Conservation (phyloP, 2,888 invertebrate genomes). For the Liposcelis brunnea region DNA sequence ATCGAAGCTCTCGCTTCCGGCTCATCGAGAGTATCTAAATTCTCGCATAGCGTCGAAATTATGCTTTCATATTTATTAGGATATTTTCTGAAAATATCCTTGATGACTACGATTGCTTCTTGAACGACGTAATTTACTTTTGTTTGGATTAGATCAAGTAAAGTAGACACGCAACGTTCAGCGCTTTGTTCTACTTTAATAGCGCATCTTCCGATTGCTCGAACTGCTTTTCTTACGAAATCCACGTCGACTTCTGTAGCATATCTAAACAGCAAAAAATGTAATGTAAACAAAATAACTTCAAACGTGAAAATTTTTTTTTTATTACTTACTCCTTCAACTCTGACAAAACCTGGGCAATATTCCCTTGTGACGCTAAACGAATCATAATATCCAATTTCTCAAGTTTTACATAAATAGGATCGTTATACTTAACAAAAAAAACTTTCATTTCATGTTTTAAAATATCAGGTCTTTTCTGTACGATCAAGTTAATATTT, state of each 20-base stretch:
- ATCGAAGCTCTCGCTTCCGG: constrained; percentile 97
- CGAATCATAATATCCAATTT: constrained; percentile 99
- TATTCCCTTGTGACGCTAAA: constrained; percentile 92
- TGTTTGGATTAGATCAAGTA: constrained; percentile 94
- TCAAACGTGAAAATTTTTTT: neutral
- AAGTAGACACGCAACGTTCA: constrained; percentile 93
- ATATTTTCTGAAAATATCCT: constrained; percentile 93
- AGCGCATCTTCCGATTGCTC: constrained; percentile 96
- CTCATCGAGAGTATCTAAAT: constrained; percentile 94
- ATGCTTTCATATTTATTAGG: constrained; percentile 99
- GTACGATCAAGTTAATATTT: constrained; percentile 97
- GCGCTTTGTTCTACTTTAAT: constrained; percentile 97
- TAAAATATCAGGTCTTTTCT: constrained; percentile 94
- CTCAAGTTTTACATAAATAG: constrained; percentile 97
- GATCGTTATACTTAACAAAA: constrained; percentile 99
- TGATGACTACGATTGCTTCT: constrained; percentile 98
- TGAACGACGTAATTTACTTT: constrained; percentile 99
- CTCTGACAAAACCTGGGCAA: constrained; percentile 94
- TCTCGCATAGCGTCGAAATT: constrained; percentile 96
- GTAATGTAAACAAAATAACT: neutral
- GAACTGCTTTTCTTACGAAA: constrained; percentile 95
- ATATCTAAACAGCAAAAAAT: constrained; percentile 30
- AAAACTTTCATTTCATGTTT: constrained; percentile 99
- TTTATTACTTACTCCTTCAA: constrained; percentile 57
- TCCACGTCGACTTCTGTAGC: constrained; percentile 99